Evolutionary conservation across 1,140 invertebrate species (phyloP), one percentile per base, ranked within the genome.

Genomic region (Physella acuta): DNA sequence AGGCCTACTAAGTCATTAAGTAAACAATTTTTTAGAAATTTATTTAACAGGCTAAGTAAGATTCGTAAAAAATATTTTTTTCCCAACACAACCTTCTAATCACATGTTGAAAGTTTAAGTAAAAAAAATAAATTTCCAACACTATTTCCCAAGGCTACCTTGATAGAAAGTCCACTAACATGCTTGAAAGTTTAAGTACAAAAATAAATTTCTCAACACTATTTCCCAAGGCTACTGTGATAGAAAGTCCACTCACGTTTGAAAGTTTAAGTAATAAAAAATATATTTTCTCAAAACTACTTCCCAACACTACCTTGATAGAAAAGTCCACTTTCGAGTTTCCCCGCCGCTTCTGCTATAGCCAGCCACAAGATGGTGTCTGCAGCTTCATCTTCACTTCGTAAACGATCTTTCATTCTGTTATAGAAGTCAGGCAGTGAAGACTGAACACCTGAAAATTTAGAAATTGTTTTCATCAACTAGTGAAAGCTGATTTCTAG

Each of bases 281-380:
- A 63, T 14, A 44, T 20, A 49, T 17, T 14, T 14, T n/a, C 5
- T 8, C 3, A 63, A 20, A 5, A 49, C 3, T 44, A 63, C n/a
- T n/a, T n/a, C n/a, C 8, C 33, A 49, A 30, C 3, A 14, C 31
- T 66, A 86, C 85, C 87, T 82, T 87, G 86, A 71, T 83, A 87
- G 75, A 88, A 88, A 26, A 81, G 73, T 5, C 87, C 87, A 76
- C 79, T 85, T 28, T 79, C 74, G 17, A 71, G 65, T 49, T 79
- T 71, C 5, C 72, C 55, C 3, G 82, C 80, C 33, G 69, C 71
- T 1, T 74, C 62, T 28, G 78, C 72, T 24, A 80, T 39, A 60
- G 87, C 83, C 28, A 88, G 73, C 87, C 87, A 88, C 0, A 87
- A 69, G 1, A 85, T 74, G 14, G 87, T 88, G 73, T 88, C 87